These are phyloP conservation scores for Epinotia demarniana DNA, from an alignment of 2,888 invertebrate species.

Conservation along the genomic window DNA sequence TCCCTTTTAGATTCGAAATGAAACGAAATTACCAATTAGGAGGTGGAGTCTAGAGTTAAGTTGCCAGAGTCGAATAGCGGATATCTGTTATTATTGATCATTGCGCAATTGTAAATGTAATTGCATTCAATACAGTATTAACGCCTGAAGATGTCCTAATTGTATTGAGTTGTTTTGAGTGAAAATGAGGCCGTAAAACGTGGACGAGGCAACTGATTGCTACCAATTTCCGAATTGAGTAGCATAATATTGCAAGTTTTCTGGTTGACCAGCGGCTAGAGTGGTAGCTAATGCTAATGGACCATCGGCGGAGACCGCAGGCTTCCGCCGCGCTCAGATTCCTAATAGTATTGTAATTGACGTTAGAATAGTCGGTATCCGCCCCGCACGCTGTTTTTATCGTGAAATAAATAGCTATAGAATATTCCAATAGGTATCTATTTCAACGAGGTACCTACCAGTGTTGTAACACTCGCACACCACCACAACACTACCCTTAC, in stretches of 20 bases:
- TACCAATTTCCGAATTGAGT: slow-evolving; percentile 27
- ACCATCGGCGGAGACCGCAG: slow-evolving; percentile 33
- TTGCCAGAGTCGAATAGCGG: not conserved
- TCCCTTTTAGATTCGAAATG: not conserved
- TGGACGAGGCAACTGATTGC: slow-evolving; percentile 1
- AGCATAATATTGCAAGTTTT: slow-evolving; percentile 25
- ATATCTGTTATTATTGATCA: not conserved
- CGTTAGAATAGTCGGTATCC: slow-evolving; percentile 36
- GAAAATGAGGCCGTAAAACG: slow-evolving; percentile 1
- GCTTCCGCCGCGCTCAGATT: slow-evolving; percentile 30
- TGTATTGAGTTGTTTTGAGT: not conserved
- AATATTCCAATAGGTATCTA: not conserved
- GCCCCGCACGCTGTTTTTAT: slow-evolving; percentile 7
- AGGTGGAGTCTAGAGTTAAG: not conserved
- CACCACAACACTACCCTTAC: too few relatives aligned
- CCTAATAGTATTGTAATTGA: slow-evolving; percentile 39
- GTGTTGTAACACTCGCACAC: not conserved
- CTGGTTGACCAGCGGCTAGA: slow-evolving; percentile 24
- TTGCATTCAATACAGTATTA: not conserved
- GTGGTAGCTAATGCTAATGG: slow-evolving; percentile 28
- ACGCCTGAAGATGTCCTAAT: slow-evolving; percentile 5
- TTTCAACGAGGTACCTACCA: not conserved
- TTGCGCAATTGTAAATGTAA: not conserved
- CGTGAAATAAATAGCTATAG: not conserved
- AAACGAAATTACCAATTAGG: not conserved